phyloP scores from a whole-genome alignment of 1,140 invertebrate species.

The Orchesella cincta region DNA sequence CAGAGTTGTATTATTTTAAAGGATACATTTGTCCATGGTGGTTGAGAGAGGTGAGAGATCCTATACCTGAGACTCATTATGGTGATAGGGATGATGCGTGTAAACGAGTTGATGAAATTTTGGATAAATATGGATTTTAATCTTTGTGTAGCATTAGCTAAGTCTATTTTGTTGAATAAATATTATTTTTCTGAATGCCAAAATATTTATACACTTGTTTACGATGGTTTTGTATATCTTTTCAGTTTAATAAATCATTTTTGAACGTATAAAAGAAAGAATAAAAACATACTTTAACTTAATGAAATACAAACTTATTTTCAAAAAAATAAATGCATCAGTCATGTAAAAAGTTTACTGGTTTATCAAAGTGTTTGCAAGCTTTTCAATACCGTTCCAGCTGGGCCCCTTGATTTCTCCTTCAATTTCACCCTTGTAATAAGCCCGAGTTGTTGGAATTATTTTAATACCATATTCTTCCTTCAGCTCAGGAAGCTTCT shows the following conservation, averaged over 20 bases:
- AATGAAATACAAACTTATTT: not conserved
- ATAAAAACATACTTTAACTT: not conserved
- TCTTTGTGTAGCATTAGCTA: too few species aligned
- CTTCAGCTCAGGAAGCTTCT: not conserved
- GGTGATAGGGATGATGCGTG: not conserved
- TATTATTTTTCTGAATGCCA: too few species aligned
- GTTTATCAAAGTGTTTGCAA: too few species aligned
- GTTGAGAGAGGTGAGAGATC: constrained; percentile 14
- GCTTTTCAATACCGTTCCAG: not conserved
- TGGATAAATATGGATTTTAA: constrained; percentile 28
- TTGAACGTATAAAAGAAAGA: not conserved
- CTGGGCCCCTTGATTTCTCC: not conserved
- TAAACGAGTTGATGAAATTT: not conserved
- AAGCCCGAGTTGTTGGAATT: constrained; percentile 18
- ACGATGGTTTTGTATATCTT: too few species aligned
- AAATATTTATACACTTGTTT: too few species aligned
- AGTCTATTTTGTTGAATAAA: not conserved
- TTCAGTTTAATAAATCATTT: not conserved
- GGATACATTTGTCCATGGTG: constrained; percentile 24
- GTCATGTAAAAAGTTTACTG: too few species aligned
- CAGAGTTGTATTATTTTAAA: constrained; percentile 24
- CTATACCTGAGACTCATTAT: not conserved
- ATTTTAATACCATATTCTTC: not conserved
- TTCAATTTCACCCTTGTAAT: not conserved
- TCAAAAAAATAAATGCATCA: not conserved